Conservation (phyloP, 2,888 invertebrate genomes). For the Beris chalybata region DNA sequence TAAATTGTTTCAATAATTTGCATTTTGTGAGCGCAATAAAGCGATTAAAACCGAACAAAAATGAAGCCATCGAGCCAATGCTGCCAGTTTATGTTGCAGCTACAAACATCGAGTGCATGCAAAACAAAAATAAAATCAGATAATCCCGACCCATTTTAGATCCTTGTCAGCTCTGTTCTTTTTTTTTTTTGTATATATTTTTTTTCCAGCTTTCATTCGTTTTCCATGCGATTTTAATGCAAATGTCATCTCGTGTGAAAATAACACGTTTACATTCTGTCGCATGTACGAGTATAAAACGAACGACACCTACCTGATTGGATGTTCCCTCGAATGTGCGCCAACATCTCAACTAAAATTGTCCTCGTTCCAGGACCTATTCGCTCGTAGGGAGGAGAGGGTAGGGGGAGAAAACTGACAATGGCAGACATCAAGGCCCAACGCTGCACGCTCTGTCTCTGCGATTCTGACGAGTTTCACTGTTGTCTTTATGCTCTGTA, state of each 20-base stretch:
- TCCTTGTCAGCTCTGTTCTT: too few species aligned
- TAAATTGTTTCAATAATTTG: too few species aligned
- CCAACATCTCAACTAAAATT: neutral
- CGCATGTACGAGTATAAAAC: conserved; percentile 15
- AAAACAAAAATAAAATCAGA: too few species aligned
- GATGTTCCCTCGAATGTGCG: conserved; percentile 1
- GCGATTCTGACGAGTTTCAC: neutral
- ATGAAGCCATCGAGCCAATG: too few species aligned
- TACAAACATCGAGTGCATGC: too few species aligned
- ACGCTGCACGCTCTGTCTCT: neutral
- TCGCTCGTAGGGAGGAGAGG: neutral
- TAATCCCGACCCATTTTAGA: too few species aligned
- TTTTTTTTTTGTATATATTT: too few species aligned
- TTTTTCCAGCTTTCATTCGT: too few species aligned
- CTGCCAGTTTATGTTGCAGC: too few species aligned
- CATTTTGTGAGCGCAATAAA: too few species aligned
- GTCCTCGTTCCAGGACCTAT: neutral
- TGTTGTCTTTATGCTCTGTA: conserved; percentile 5
- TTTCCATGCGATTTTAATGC: conserved; percentile 27
- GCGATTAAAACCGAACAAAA: too few species aligned
- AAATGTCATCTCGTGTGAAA: conserved; percentile 32
- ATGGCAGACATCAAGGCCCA: neutral
- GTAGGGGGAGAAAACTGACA: neutral
- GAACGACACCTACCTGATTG: conserved; percentile 34
- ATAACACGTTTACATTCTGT: conserved; percentile 23